phyloP scores from a whole-genome alignment of 2,888 invertebrate species.

The Campoplex capitator region DNA sequence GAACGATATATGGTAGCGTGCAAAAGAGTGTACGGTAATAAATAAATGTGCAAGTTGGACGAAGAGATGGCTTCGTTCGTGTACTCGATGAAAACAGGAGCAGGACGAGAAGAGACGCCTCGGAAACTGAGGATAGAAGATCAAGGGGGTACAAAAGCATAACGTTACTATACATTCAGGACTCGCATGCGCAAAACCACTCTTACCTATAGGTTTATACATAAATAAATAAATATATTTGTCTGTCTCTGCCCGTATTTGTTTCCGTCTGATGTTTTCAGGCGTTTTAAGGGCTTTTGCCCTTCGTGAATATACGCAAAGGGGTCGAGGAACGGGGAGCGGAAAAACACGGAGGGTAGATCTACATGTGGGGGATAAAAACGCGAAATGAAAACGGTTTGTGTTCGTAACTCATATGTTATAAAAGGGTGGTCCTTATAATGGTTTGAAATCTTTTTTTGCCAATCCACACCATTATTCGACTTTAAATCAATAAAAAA shows the following conservation, averaged over 20 bases:
- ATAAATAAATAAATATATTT: conserved; percentile 2
- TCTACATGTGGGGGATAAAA: conserved; percentile 34
- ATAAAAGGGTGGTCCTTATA: not conserved
- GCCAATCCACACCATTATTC: no score
- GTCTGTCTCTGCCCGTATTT: not conserved
- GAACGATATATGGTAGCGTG: conserved; percentile 52
- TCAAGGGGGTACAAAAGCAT: conserved; percentile 55
- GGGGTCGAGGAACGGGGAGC: not conserved
- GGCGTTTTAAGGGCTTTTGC: conserved; percentile 28
- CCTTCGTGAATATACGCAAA: conserved; percentile 7
- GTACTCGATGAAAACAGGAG: conserved; percentile 1
- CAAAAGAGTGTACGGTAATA: conserved; percentile 50
- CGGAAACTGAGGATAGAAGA: conserved; percentile 30
- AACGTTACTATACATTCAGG: conserved; percentile 38
- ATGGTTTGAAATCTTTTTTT: no score
- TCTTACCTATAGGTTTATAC: not conserved
- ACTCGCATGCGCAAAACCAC: conserved; percentile 15
- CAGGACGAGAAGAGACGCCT: conserved; percentile 22
- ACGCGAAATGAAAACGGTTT: conserved; percentile 42
- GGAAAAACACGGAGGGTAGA: conserved; percentile 2
- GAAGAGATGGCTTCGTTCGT: conserved; percentile 39
- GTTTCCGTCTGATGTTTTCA: conserved; percentile 42
- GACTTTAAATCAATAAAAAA: no score
- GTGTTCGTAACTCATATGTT: conserved; percentile 7
- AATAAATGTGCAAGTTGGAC: conserved; percentile 54